These are phyloP conservation scores for Achatina immaculata DNA, from an alignment of 1,140 invertebrate genomes.

Conservation along the genomic window DNA sequence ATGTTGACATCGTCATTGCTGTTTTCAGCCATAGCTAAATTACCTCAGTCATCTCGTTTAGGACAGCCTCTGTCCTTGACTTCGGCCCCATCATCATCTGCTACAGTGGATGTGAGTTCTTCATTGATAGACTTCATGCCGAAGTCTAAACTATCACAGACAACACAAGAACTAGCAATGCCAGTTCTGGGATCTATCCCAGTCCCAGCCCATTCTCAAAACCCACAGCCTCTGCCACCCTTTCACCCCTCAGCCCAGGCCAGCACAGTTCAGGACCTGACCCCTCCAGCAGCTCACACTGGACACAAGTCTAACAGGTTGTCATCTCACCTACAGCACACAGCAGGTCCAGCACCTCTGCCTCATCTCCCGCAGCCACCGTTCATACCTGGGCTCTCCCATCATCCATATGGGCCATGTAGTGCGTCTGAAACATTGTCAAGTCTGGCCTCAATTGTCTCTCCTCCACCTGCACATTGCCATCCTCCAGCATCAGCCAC, in stretches of 20 bases:
- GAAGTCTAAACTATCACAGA: background rate
- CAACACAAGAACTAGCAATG: background rate
- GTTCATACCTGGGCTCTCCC: conserved; percentile 9
- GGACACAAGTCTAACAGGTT: conserved; percentile 12
- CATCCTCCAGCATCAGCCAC: background rate
- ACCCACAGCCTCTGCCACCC: conserved; percentile 33
- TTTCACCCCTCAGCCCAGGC: conserved; percentile 37
- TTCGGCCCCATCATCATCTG: background rate
- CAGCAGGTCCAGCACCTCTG: background rate
- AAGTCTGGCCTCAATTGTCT: conserved; percentile 29
- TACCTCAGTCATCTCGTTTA: conserved; percentile 1
- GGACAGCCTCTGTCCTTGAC: background rate
- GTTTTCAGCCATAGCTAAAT: conserved; percentile 33
- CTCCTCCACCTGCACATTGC: conserved; percentile 34
- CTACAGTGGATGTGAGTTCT: background rate
- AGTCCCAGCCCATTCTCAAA: conserved; percentile 28
- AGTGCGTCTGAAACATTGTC: conserved; percentile 36
- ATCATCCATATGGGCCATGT: conserved; percentile 27
- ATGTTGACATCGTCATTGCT: conserved; percentile 21
- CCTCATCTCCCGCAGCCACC: background rate
- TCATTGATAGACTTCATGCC: background rate
- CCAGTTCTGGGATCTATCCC: conserved; percentile 7
- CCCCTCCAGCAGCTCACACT: conserved; percentile 30
- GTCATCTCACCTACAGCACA: background rate
- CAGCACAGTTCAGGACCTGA: background rate